A percentile compares a stretch with the other conserved stretches of the same genome.
Conservation (phyloP, 2,797 vertebrate genomes). For the Carduelis carduelis region DNA sequence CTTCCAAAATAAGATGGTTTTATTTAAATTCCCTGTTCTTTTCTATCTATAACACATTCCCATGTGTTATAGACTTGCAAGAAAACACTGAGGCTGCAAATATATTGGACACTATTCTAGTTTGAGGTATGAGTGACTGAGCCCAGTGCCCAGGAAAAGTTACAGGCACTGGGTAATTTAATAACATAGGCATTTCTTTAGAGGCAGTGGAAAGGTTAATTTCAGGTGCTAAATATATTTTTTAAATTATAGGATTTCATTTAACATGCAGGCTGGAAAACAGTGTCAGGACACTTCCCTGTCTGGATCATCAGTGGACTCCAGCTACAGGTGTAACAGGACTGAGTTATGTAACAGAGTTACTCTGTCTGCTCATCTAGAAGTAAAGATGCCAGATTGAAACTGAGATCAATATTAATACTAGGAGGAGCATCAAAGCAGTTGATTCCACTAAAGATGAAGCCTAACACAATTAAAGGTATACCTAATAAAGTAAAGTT, state of each 20-base stretch:
- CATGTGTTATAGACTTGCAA: background rate
- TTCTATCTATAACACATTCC: background rate
- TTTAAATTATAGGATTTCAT: background rate
- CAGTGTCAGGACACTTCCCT: background rate
- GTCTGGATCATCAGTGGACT: background rate
- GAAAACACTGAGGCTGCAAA: background rate
- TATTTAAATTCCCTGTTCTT: background rate
- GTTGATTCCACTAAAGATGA: background rate
- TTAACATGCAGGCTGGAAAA: rapidly evolving
- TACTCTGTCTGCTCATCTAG: background rate
- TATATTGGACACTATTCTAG: background rate
- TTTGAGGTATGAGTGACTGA: background rate
- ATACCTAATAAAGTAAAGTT: background rate
- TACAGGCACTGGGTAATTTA: background rate
- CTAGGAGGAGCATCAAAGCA: background rate
- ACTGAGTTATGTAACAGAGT: no score
- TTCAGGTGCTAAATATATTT: background rate
- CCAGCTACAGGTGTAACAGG: background rate
- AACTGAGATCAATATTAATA: background rate
- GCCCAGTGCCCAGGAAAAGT: background rate
- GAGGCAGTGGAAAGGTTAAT: background rate
- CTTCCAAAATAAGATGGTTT: background rate
- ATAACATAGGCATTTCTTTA: background rate
- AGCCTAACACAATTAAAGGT: background rate
- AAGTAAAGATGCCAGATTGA: background rate